These are phyloP conservation scores for Oryzias javanicus DNA, from an alignment of 2,113 vertebrate genomes.

Conservation along the genomic window DNA sequence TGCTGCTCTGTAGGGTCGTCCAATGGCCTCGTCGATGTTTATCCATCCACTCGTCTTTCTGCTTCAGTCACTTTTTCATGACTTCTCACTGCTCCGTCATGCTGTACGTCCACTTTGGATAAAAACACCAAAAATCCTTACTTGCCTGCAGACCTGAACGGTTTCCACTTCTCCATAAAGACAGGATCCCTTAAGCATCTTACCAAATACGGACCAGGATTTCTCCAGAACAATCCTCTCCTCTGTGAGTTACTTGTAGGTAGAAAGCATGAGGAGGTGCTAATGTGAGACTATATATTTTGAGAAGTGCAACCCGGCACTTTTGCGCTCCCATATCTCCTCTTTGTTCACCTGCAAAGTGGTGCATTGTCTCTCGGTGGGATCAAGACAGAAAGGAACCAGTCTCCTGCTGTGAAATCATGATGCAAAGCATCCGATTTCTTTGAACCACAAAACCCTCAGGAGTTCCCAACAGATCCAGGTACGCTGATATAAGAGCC, in stretches of 20 bases:
- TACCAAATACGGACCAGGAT: conserved; percentile 64
- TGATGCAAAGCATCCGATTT: conserved; percentile 29
- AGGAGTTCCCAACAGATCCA: conserved; percentile 28
- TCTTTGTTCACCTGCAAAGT: conserved; percentile 20
- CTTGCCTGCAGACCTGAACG: too few relatives aligned
- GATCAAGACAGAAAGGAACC: conserved; percentile 37
- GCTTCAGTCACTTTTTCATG: conserved; percentile 21
- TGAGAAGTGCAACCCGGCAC: too few relatives aligned
- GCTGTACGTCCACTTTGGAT: too few relatives aligned
- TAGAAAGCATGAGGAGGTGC: conserved; percentile 20
- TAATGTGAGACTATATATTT: conserved; percentile 13
- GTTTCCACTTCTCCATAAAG: conserved; percentile 30
- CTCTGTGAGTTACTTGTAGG: conserved; percentile 22
- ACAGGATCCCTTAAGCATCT: conserved; percentile 63
- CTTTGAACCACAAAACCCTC: conserved; percentile 21
- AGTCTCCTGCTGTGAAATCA: conserved; percentile 36
- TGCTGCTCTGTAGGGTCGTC: conserved; percentile 36
- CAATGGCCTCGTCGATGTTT: conserved; percentile 35
- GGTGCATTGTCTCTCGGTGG: conserved; percentile 21
- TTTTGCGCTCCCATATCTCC: conserved; percentile 19
- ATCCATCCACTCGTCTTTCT: conserved; percentile 23
- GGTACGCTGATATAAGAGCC: conserved; percentile 3
- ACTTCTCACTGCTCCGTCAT: too few relatives aligned
- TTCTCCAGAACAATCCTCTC: conserved; percentile 6
- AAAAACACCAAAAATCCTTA: too few relatives aligned